Evolutionary conservation across 2,113 vertebrate species (phyloP).

Genomic region (Callocephalon fimbriatum): DNA sequence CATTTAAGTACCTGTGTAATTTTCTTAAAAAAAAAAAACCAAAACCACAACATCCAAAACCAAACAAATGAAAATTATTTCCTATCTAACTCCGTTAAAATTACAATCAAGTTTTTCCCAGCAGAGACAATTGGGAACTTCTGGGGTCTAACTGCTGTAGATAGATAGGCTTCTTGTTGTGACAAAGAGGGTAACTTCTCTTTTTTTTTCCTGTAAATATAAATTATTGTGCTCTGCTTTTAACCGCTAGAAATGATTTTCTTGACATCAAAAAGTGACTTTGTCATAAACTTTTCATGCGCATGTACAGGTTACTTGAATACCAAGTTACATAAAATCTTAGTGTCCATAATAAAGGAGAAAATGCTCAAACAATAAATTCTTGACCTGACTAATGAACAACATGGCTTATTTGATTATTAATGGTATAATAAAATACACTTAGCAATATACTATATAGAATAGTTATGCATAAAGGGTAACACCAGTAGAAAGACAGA

Average conservation of each 20-base stretch:
- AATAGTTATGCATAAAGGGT: background rate
- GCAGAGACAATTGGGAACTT: background rate
- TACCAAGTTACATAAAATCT: background rate
- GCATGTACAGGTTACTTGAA: background rate
- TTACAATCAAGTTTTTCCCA: background rate
- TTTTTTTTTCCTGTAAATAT: background rate
- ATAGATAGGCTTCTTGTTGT: background rate
- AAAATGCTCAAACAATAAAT: background rate
- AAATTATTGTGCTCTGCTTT: background rate
- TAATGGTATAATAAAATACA: background rate
- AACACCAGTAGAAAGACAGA: background rate
- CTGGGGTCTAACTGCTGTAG: background rate
- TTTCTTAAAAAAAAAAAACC: background rate
- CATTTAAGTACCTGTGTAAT: background rate
- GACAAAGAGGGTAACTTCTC: background rate
- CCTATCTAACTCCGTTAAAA: background rate
- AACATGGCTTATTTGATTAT: background rate
- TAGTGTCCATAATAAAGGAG: background rate
- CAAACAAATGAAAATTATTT: background rate
- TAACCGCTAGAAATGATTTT: background rate
- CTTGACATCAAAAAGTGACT: background rate
- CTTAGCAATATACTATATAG: background rate
- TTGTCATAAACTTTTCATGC: background rate
- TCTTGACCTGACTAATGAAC: background rate
- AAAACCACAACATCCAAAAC: background rate